Base-by-base conservation (phyloP, 2,797 vertebrate genomes). In the Avahi laniger region DNA sequence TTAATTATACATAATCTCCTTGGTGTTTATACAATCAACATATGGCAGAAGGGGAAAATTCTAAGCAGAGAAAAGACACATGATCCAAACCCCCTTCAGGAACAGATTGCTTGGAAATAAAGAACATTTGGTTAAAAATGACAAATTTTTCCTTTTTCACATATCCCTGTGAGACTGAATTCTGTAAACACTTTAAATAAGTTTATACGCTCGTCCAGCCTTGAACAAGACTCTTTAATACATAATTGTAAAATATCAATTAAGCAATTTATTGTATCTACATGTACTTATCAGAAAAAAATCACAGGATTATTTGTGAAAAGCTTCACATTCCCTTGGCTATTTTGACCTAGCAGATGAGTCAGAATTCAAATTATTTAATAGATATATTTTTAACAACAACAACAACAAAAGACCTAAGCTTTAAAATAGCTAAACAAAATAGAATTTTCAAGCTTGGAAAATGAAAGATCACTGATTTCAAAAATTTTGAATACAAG, bases 21-120 rank as follows among this genome's bases (percentile, higher is more conserved):
- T 89, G 89, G 33, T 57, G 54, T 80, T 97, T 84, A 76, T 4
- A 93, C 1, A 94, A 78, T 24, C 94, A 94, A 94, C n/a, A 43
- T 28, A 69, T 15, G 72, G 72, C 75, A 92, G 50, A 75, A 69
- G 12, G 13, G 73, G 8, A 38, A 80, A 84, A 88, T 52, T 67
- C 43, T 89, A 76, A 84, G 79, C 14, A 52, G 11, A 95, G 20
- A 67, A 88, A 70, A 50, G 48, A 85, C 26, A 38, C 15, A 59
- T 38, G 38, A 91, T 65, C 63, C 1, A 5, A 1, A 82, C 4
- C 22, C n/a, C 1, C 41, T 46, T 52, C 10, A 41, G 48, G 22
- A 91, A 93, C 65, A 86, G 61, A 96, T 0, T 65, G 57, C 52
- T 57, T 79, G n/a, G 46, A 79, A 95, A 91, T 61, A 43, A 79